phyloP scores from a whole-genome alignment of 2,113 vertebrate genomes.

The Caranx ignobilis region DNA sequence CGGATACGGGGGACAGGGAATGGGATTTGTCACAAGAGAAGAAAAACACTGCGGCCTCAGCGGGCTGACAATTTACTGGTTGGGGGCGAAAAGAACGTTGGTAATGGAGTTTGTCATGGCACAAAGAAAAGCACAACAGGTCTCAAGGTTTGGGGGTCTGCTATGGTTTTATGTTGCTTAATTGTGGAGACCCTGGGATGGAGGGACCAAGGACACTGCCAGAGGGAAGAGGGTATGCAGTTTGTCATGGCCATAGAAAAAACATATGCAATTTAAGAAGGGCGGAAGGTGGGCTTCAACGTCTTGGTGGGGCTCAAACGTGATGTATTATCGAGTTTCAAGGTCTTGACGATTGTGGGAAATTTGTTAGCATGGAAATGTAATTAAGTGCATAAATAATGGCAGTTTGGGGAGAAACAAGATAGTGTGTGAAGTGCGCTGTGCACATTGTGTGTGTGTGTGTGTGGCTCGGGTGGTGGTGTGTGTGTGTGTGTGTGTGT shows the following conservation, averaged over 20 bases:
- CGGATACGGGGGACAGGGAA: not conserved
- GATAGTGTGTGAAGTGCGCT: slow-evolving; percentile 82
- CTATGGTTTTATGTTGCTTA: slow-evolving; percentile 26
- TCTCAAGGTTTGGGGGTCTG: slow-evolving; percentile 14
- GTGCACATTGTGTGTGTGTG: slow-evolving; percentile 30
- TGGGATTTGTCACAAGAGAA: slow-evolving; percentile 44
- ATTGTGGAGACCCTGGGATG: slow-evolving; percentile 20
- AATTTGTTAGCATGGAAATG: slow-evolving; percentile 77
- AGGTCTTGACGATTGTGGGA: slow-evolving; percentile 69
- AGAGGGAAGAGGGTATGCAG: slow-evolving; percentile 31
- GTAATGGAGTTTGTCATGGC: slow-evolving; percentile 29
- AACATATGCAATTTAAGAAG: slow-evolving; percentile 44
- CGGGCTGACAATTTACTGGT: slow-evolving; percentile 10
- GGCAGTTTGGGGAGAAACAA: slow-evolving; percentile 68
- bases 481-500: slow-evolving; percentile 21
- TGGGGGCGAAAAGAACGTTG: slow-evolving; percentile 9
- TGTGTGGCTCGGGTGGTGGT: slow-evolving; percentile 38
- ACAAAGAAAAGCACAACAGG: slow-evolving; percentile 34
- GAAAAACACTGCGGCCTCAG: slow-evolving; percentile 47
- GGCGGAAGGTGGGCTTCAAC: slow-evolving; percentile 35
- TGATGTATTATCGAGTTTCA: slow-evolving; percentile 69
- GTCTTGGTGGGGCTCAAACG: slow-evolving; percentile 60
- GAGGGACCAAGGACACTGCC: slow-evolving; percentile 38
- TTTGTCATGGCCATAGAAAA: slow-evolving; percentile 57
- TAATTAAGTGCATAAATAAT: slow-evolving; percentile 73